Evolutionary conservation across 2,888 invertebrate species (phyloP).

Genomic region (Apantesis nais): DNA sequence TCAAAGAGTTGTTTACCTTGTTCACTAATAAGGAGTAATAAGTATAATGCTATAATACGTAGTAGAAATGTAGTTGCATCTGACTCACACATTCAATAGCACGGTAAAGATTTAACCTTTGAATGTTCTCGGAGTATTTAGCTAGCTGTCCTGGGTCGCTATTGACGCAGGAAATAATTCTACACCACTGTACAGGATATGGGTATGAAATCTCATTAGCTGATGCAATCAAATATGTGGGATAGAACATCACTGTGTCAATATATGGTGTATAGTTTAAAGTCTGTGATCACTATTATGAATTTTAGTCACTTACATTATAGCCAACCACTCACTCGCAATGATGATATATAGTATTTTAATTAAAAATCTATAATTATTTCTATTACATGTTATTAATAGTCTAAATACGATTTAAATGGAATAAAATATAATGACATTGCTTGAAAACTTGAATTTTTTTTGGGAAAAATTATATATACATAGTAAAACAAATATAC

Average conservation of each 20-base stretch:
- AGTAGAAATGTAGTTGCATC: background rate
- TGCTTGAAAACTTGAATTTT: rapidly evolving
- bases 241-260: background rate
- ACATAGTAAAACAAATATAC: background rate
- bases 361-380: background rate
- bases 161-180: background rate
- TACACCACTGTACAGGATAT: background rate
- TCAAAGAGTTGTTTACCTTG: too few species aligned
- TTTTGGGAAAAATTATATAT: background rate
- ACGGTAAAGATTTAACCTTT: background rate
- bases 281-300: background rate
- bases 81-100: background rate
- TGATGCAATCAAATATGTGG: background rate
- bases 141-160: background rate
- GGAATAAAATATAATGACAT: background rate
- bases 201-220: background rate
- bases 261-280: background rate
- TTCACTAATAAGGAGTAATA: too few species aligned
- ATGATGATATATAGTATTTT: too few species aligned
- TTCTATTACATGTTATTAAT: background rate
- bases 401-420: background rate
- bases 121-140: background rate
- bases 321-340: too few species aligned
- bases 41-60: background rate
- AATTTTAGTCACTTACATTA: background rate